phyloP scores from a whole-genome alignment of 2,797 vertebrate genomes.

The Dicrostonyx torquatus region DNA sequence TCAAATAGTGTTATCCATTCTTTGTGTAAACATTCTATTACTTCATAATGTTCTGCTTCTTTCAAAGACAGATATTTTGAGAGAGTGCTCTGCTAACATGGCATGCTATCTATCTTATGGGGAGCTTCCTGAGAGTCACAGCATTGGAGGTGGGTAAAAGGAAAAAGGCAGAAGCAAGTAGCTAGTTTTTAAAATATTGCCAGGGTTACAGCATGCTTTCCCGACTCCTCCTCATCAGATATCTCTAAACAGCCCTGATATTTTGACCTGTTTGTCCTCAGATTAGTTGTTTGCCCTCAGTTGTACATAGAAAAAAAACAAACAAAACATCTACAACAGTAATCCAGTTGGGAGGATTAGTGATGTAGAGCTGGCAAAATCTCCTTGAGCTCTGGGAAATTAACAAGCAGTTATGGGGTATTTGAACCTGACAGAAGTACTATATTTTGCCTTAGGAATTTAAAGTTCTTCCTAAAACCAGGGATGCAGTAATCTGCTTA shows the following conservation, averaged over 20 bases:
- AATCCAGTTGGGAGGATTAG: background rate
- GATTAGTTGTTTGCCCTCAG: background rate
- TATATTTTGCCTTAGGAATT: conserved; percentile 66
- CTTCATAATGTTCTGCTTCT: background rate
- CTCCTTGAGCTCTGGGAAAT: conserved; percentile 51
- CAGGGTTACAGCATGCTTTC: background rate
- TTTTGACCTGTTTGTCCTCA: background rate
- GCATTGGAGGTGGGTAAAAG: no score
- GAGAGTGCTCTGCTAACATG: background rate
- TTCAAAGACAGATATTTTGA: background rate
- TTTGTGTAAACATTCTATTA: conserved; percentile 7
- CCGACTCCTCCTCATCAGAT: background rate
- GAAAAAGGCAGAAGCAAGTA: background rate
- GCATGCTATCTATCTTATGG: background rate
- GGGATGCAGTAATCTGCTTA: conserved; percentile 63
- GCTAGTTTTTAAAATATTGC: background rate
- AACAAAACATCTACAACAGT: background rate
- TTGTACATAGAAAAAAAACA: background rate
- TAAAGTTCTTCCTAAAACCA: conserved; percentile 69
- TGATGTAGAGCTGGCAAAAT: conserved; percentile 13
- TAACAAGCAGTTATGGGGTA: conserved; percentile 46
- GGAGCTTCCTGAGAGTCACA: background rate
- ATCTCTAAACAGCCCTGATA: background rate
- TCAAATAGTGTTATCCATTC: background rate
- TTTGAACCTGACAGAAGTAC: conserved; percentile 59